Evolutionary conservation across 2,113 vertebrate species (phyloP), one percentile per base, ranked within the genome.

Genomic region (Oostethus manadensis): DNA sequence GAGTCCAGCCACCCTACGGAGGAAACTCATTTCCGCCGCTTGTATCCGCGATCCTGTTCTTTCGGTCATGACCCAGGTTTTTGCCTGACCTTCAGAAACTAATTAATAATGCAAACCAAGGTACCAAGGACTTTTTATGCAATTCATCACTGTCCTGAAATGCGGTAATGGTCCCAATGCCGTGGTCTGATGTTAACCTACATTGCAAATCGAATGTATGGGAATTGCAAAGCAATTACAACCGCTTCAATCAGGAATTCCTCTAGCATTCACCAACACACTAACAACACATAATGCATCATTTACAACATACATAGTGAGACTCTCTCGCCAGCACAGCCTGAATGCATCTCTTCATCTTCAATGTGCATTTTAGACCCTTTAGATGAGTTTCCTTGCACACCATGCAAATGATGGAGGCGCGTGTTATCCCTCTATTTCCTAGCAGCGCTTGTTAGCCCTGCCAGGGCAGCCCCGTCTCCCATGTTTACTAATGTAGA

Each of bases 401-500:
- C 16, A 17, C 50, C 4, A 59, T 51, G 47, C 40, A 15, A 40
- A 38, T 51, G 58, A 59, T 47, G 46, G 38, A 10, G 38, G 8
- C 44, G 18, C 66, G 70, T 63, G 76, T 72, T 70, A 70, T 57
- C 35, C 60, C 55, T 44, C 18, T 1, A 45, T 60, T 55, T 61
- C 67, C 50, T 65, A 79, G 69, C 64, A 68, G 74, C 74, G 40
- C 62, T 58, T 56, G 53, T 76, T 79, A 78, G 68, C 72, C 71
- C 70, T 78, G 70, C 78, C 51, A 42, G 48, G 50, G 63, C 68
- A 49, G 71, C 69, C 70, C 64, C 68, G 80, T 58, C 80, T 78
- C 63, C 74, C 77, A 77, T 83, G 82, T 86, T 85, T 82, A 86
- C 79, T 81, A 81, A 79, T 78, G 76, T 80, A 78, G 77, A 79